Evolutionary conservation across 2,797 vertebrate species (phyloP), one percentile per base, ranked within the genome.

Genomic region (Ambastaia sidthimunki): DNA sequence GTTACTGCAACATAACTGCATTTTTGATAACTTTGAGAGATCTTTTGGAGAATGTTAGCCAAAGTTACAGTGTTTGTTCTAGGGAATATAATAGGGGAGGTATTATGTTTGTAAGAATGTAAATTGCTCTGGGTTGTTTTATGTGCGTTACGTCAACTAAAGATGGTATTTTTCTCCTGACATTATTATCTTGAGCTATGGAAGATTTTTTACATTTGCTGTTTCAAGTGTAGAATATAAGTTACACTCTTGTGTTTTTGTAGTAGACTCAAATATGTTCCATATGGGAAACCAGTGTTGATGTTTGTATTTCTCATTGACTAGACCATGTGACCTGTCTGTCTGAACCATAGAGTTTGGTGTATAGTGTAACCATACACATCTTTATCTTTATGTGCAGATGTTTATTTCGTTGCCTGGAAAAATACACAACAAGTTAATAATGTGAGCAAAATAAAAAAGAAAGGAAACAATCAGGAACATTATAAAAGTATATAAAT

Each of bases 251-350:
- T 25, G n/a, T 83, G 55, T 48, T 80, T 80, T 80, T 57, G 23
- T 23, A 9, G 13, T 62, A 75, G 76, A 59, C 57, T 47, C 25
- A 72, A 60, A 7, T 71, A 69, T 50, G 63, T 80, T 62, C 21
- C 83, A 74, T 78, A 80, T 80, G 76, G 73, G 21, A 74, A 75
- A 78, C n/a, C 57, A n/a, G 18, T 60, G 48, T 10, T 71, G 19
- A 5, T 21, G 75, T 68, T 60, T 82, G 44, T 5, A 13, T 47
- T 44, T 73, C 74, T 55, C 52, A 77, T 72, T 67, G 62, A 60
- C 41, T 76, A 52, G 11, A 60, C 52, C 70, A 13, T 50, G 63
- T 76, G 72, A 81, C 28, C 75, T 41, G 19, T 54, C 16, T 44
- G 62, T 74, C 31, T 78, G 25, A 62, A 52, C 55, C 44, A 25